Conservation (phyloP, 2,797 vertebrate species). For the Anableps anableps region DNA sequence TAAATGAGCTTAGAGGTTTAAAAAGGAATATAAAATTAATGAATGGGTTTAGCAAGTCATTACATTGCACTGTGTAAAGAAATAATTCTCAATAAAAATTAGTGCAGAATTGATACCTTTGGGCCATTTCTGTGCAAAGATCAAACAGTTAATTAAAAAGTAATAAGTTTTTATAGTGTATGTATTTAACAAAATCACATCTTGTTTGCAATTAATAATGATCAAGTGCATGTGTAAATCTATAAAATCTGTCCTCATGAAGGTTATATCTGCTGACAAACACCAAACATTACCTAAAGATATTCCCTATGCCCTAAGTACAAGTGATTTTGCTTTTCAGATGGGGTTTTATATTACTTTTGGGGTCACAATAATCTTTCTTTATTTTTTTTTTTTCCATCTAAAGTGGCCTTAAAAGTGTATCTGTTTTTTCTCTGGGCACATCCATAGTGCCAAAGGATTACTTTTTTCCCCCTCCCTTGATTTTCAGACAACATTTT, state of each 20-base stretch:
- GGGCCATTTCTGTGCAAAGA: neutral
- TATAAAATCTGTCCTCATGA: constrained; percentile 10
- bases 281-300: constrained; percentile 1
- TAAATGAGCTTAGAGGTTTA: neutral
- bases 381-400: constrained; percentile 25
- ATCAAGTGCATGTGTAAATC: constrained; percentile 1
- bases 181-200: neutral
- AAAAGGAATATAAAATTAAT: neutral
- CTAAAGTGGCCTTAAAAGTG: constrained; percentile 29
- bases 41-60: neutral
- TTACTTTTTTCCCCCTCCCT: constrained; percentile 70
- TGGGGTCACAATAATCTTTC: constrained; percentile 2
- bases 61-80: neutral
- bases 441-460: constrained; percentile 40
- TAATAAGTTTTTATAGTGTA: neutral
- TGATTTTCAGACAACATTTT: constrained; percentile 70
- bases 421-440: constrained; percentile 53
- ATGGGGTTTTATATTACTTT: constrained; percentile 1
- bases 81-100: neutral
- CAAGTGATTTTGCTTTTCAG: constrained; percentile 11
- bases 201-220: neutral
- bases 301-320: neutral
- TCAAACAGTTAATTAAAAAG: neutral
- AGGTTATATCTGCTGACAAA: constrained; percentile 9
- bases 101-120: neutral